Percentiles rank a stretch among this genome's conserved stretches.
These are phyloP conservation scores for Okamejei kenojei DNA, from an alignment of 2,797 vertebrate genomes.

Conservation along the genomic window DNA sequence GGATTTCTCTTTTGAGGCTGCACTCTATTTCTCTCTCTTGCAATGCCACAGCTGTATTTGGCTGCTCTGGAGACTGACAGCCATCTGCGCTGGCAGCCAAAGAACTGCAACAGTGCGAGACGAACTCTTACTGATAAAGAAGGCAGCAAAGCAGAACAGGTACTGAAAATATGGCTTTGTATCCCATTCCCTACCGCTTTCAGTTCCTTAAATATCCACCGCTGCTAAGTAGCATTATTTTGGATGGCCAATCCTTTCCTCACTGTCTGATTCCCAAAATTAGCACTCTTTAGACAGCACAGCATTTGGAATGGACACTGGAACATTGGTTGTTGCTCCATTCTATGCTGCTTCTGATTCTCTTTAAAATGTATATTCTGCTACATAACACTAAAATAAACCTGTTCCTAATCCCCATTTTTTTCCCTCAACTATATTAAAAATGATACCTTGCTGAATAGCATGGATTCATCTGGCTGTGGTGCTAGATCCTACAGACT, in stretches of 20 bases:
- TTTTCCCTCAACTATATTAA: not conserved
- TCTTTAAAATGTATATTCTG: not conserved
- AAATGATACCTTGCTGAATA: constrained; percentile 14
- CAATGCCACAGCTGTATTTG: constrained; percentile 89
- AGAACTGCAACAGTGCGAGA: constrained; percentile 88
- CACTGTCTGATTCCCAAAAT: constrained; percentile 11
- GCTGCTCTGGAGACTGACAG: constrained; percentile 86
- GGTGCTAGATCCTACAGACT: not conserved
- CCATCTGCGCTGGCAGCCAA: constrained; percentile 91
- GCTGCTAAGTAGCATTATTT: constrained; percentile 21
- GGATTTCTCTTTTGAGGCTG: constrained; percentile 67
- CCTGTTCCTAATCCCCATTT: not conserved
- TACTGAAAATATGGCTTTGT: constrained; percentile 66
- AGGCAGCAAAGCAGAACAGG: constrained; percentile 80
- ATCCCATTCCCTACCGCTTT: constrained; percentile 36
- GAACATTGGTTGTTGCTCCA: constrained; percentile 27
- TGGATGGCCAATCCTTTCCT: not conserved
- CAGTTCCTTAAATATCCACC: constrained; percentile 17
- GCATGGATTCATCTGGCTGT: not conserved
- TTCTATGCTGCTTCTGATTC: constrained; percentile 5
- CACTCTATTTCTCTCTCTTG: constrained; percentile 70
- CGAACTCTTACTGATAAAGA: constrained; percentile 75
- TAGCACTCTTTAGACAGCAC: constrained; percentile 25
- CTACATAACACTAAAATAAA: constrained; percentile 24
- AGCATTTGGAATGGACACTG: constrained; percentile 18